Evolutionary conservation across 2,888 invertebrate species (phyloP), one percentile per base, ranked within the genome.

Genomic region (Platycheirus rosarum): DNA sequence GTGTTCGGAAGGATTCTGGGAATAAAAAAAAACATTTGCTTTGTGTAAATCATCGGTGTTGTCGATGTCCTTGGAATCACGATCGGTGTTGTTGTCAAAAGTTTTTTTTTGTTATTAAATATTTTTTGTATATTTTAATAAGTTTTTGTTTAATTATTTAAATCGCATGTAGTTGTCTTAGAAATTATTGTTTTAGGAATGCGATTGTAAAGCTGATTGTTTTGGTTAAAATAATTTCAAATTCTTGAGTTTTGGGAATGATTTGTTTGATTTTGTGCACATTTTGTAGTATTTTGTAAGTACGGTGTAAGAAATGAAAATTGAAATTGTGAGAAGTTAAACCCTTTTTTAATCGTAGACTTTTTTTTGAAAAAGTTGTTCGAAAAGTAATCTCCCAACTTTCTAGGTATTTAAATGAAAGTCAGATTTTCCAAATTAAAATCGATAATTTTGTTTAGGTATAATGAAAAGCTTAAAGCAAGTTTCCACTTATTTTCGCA

Each of bases 41-140:
- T 82, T 77, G 77, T 82, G 77, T 82, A 77, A 76, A 77, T 68
- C 77, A 77, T 82, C 77, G 77, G 77, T 77, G 77, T 82, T 82
- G 77, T 82, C 80, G 80, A 76, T 80, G 80, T 76, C 76, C 80
- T 82, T 77, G 77, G 77, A 82, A 63, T 82, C 82, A 82, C 77
- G 77, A 73, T 82, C 82, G 82, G 71, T 82, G 82, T 77, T 82
- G 77, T 82, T 77, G 63, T 76, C 65, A 60, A 75, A 51, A 48
- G 48, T 73, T 71, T 51, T n/a, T n/a, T n/a, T n/a, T n/a, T n/a
- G n/a, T n/a, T n/a, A n/a, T n/a, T n/a, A n/a, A n/a, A n/a, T n/a
- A 44, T 20, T 55, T 48, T 63, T 44, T 40, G 44, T 32, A 23
- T 6, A 8, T 44, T 23, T 51, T 13, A 57, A 35, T 3, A 66